Evolutionary conservation across 2,113 vertebrate species (phyloP).

Genomic region (Pseudorectes ferrugineus): DNA sequence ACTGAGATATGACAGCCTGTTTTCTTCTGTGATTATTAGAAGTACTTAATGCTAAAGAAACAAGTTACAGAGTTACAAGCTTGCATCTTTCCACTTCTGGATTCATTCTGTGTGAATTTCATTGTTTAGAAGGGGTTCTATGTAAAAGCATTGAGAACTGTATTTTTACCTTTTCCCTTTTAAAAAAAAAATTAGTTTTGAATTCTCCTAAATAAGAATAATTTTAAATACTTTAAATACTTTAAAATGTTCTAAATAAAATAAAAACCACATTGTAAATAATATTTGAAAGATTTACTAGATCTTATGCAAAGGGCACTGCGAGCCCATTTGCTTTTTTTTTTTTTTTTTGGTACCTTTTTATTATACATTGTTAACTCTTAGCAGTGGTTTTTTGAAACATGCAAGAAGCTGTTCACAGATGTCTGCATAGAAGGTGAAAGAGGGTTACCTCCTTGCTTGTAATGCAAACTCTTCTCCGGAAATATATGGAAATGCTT

Average conservation of each 20-base stretch:
- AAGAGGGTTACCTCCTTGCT: not conserved
- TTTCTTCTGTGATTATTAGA: not conserved
- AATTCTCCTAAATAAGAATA: too few species aligned
- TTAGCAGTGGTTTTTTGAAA: not conserved
- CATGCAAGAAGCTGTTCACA: accelerated
- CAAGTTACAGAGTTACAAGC: not conserved
- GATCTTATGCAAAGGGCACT: not conserved
- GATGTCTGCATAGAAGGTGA: not conserved
- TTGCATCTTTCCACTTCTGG: not conserved
- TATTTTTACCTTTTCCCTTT: not conserved
- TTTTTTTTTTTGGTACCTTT: not conserved
- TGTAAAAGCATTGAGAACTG: not conserved
- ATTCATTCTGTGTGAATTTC: not conserved
- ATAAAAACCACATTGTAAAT: not conserved
- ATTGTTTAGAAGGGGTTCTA: not conserved
- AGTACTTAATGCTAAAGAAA: not conserved
- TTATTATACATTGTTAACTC: not conserved
- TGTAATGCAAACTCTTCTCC: not conserved
- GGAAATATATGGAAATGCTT: not conserved
- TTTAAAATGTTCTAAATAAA: not conserved
- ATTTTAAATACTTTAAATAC: too few species aligned
- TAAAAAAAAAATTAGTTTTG: not conserved
- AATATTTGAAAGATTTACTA: not conserved
- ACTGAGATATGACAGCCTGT: not conserved
- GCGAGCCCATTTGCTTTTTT: not conserved